A percentile compares a stretch with the other conserved stretches of the same genome.
These are phyloP conservation scores for Halcyon leucocephala DNA, from an alignment of 2,797 vertebrate species.

Conservation along the genomic window DNA sequence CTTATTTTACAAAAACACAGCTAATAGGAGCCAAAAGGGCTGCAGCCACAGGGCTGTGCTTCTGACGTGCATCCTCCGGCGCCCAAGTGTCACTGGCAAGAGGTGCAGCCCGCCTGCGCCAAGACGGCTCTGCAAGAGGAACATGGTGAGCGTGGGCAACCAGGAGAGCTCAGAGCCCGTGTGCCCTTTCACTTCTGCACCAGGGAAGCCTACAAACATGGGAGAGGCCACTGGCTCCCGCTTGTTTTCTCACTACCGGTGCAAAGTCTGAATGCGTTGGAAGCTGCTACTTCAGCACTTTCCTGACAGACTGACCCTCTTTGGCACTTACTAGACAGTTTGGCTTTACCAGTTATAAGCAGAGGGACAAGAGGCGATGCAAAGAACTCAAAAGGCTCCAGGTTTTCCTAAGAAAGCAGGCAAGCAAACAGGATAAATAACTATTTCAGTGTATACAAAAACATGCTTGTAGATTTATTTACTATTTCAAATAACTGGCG, in stretches of 20 bases:
- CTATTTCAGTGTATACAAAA: background rate
- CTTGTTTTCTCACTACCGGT: background rate
- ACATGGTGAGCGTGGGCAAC: accelerated
- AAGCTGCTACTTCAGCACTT: background rate
- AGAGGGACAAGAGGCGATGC: background rate
- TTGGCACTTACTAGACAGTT: background rate
- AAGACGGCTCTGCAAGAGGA: background rate
- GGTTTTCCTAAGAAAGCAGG: background rate
- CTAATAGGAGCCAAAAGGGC: background rate
- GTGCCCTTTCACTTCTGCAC: background rate
- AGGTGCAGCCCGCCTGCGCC: accelerated
- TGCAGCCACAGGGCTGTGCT: background rate
- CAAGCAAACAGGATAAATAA: background rate
- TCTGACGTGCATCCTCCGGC: background rate
- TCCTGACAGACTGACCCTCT: background rate
- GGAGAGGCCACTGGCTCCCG: background rate
- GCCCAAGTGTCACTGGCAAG: background rate
- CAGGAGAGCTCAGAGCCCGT: background rate
- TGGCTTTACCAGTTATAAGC: background rate
- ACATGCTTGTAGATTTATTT: background rate
- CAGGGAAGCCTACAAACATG: background rate
- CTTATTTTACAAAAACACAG: background rate
- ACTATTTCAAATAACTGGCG: background rate
- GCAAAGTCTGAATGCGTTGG: background rate
- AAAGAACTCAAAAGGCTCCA: background rate